A percentile compares a stretch with the other conserved stretches of the same genome.
phyloP scores from a whole-genome alignment of 2,888 invertebrate genomes.

The Epiblema foenella region DNA sequence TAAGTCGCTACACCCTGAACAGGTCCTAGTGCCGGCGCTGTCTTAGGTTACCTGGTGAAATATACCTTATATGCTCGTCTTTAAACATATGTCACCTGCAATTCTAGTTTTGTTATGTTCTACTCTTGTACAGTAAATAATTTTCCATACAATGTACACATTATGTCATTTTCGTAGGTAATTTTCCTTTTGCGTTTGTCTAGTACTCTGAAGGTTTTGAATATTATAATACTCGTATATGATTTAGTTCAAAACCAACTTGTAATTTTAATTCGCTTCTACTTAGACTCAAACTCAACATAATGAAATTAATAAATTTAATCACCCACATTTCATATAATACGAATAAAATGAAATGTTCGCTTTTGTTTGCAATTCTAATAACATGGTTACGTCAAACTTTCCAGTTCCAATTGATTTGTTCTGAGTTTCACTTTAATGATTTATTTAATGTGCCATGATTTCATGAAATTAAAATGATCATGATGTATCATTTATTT shows the following conservation, averaged over 20 bases:
- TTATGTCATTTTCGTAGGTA: too few relatives aligned
- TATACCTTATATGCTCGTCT: too few relatives aligned
- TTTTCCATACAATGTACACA: too few relatives aligned
- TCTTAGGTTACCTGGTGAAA: too few relatives aligned
- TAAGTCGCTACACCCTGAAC: too few relatives aligned
- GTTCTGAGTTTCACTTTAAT: constrained; percentile 17
- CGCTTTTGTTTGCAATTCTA: constrained; percentile 19
- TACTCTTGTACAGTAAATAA: too few relatives aligned
- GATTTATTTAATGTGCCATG: constrained; percentile 17
- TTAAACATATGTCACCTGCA: too few relatives aligned
- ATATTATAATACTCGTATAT: not conserved
- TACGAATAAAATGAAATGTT: not conserved
- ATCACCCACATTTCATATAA: constrained; percentile 8
- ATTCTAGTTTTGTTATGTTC: too few relatives aligned
- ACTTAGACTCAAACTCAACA: not conserved
- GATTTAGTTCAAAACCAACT: not conserved
- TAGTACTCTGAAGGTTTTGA: not conserved
- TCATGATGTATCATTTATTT: constrained; percentile 19
- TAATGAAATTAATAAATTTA: constrained; percentile 31
- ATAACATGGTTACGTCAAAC: constrained; percentile 25
- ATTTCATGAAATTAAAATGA: constrained; percentile 34
- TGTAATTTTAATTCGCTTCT: not conserved
- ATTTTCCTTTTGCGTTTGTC: too few relatives aligned
- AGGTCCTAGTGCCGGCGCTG: too few relatives aligned
- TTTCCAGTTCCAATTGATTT: not conserved